Evolutionary conservation across 2,888 invertebrate species (phyloP), one percentile per base, ranked within the genome.

Genomic region (Oscheius sp.): DNA sequence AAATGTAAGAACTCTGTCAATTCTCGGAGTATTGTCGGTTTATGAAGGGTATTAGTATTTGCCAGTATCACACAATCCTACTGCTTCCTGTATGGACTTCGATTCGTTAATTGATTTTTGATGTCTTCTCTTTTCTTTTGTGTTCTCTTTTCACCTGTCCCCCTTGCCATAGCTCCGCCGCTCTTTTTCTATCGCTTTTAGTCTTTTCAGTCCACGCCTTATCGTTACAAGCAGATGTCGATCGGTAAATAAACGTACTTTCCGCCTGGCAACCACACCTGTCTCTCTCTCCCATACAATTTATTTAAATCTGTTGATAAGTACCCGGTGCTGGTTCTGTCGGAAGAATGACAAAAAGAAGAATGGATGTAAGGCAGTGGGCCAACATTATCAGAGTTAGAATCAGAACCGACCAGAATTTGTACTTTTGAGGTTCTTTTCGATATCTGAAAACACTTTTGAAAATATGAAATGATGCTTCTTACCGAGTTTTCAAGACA

Each of bases 161-260:
- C 21, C 21, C 27, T 18, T 56, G 25, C 27, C 25, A 18, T 21
- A 3, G 16, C 56, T 56, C 21, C 56, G 16, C 56, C 27, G 23
- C 13, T 23, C 55, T 55, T 55, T 55, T 55, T 55, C 18, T 5
- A 13, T 13, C 12, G 18, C 25, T 55, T 55, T 55, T 25, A 21
- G 9, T 55, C 55, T 55, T 55, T 55, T 55, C 55, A 25, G 25
- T 55, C 55, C 55, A 13, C 55, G 23, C 55, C 21, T 55, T 21
- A n/a, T 49, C 18, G 16, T 5, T 18, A 5, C 18, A 18, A 35
- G 3, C 35, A 6, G 35, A 35, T 35, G 35, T 35, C 35, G 35
- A 35, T 35, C 35, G 5, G 35, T 35, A 35, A 35, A 35, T 35
- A 35, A 35, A 35, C 35, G 3, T 35, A 6, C 35, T 35, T 35